Evolutionary conservation across 2,888 invertebrate genomes (phyloP).

Genomic region (Nudaria mundana): DNA sequence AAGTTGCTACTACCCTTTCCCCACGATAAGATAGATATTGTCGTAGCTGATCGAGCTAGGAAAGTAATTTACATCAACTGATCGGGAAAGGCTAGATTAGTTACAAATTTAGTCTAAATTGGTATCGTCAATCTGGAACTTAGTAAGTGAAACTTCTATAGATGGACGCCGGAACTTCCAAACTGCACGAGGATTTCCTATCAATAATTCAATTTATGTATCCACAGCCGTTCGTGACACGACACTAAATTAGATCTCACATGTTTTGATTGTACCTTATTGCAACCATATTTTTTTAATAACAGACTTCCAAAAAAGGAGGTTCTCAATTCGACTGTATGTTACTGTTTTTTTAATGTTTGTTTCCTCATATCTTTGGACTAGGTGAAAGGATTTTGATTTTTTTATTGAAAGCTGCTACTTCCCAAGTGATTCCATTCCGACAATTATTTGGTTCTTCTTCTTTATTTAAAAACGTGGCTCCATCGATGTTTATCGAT

Average conservation of each 20-base stretch:
- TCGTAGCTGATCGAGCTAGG: slow-evolving; percentile 16
- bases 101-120: slow-evolving; percentile 41
- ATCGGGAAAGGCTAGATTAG: slow-evolving; percentile 26
- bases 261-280: slow-evolving; percentile 22
- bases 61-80: slow-evolving; percentile 31
- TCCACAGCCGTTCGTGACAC: slow-evolving; percentile 25
- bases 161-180: slow-evolving; percentile 30
- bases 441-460: too few species aligned
- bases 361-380: too few species aligned
- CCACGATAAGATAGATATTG: slow-evolving; percentile 11
- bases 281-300: too few species aligned
- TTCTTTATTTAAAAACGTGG: too few species aligned
- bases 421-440: too few species aligned
- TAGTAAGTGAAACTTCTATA: slow-evolving; percentile 33
- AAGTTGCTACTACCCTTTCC: too few species aligned
- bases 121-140: slow-evolving; percentile 37
- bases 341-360: too few species aligned
- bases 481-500: too few species aligned
- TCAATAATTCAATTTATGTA: slow-evolving; percentile 55
- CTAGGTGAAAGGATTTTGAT: too few species aligned
- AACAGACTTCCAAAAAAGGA: too few species aligned
- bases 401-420: too few species aligned
- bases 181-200: slow-evolving; percentile 34
- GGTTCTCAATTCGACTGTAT: too few species aligned
- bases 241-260: slow-evolving; percentile 13